These are phyloP conservation scores for Rhynchotus rufescens DNA, from an alignment of 2,797 vertebrate genomes.

Conservation along the genomic window DNA sequence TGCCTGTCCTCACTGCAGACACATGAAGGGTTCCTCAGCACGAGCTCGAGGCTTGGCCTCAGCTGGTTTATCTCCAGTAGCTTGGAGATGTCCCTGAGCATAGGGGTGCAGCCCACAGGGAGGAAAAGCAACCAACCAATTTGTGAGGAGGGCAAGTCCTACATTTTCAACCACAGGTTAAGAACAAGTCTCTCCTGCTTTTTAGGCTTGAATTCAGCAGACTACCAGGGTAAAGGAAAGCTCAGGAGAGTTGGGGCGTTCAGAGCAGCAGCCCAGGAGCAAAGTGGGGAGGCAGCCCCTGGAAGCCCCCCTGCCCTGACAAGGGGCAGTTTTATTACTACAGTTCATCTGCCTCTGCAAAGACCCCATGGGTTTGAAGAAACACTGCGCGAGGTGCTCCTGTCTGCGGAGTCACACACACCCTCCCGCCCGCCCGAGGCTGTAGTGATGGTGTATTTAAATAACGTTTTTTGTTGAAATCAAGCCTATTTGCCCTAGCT, in stretches of 20 bases:
- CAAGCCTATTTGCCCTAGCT: background rate
- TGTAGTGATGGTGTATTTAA: background rate
- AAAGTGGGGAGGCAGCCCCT: background rate
- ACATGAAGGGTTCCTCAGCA: background rate
- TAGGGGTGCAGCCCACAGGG: background rate
- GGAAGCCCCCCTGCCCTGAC: background rate
- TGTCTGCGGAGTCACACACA: background rate
- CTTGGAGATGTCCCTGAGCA: background rate
- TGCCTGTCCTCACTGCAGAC: accelerated
- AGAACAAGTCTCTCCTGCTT: background rate
- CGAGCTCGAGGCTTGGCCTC: background rate
- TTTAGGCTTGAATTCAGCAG: background rate
- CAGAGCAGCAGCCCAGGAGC: background rate
- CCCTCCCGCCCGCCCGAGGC: background rate
- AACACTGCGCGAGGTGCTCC: background rate
- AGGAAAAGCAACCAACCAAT: accelerated
- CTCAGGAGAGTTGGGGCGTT: background rate
- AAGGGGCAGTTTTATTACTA: background rate
- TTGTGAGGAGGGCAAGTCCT: too few relatives aligned
- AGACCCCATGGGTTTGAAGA: background rate
- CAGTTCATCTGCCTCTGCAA: background rate
- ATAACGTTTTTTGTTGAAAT: background rate
- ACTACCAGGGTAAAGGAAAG: background rate
- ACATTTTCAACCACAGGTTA: background rate
- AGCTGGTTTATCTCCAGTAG: background rate